These are phyloP conservation scores for Caerostris extrusa DNA, from an alignment of 1,140 invertebrate genomes.

Conservation along the genomic window DNA sequence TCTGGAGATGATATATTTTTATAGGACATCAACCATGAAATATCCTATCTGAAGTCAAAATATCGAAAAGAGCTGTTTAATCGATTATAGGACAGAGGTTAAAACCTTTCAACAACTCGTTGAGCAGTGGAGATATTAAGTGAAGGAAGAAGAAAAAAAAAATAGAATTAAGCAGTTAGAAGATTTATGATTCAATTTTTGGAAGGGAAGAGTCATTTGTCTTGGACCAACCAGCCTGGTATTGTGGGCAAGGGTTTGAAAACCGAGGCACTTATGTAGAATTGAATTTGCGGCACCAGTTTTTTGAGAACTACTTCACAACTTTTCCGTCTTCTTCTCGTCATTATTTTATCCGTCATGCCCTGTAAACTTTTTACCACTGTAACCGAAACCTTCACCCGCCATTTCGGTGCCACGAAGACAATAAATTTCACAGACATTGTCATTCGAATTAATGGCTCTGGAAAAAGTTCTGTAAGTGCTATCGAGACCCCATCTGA, in stretches of 20 bases:
- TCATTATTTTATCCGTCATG: not conserved
- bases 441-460: slow-evolving; percentile 28
- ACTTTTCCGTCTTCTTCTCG: not conserved
- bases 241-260: slow-evolving; percentile 1
- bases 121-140: not conserved
- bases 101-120: slow-evolving; percentile 42
- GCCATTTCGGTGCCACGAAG: not conserved
- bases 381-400: not conserved
- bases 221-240: not conserved
- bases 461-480: not conserved
- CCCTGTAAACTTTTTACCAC: not conserved
- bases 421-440: not conserved
- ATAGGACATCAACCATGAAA: too few relatives aligned
- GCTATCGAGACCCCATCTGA: not conserved
- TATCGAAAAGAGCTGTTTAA: not conserved
- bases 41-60: too few relatives aligned
- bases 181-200: slow-evolving; percentile 63
- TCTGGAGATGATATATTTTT: too few relatives aligned
- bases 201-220: slow-evolving; percentile 51
- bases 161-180: slow-evolving; percentile 62
- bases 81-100: slow-evolving; percentile 40
- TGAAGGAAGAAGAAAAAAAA: not conserved
- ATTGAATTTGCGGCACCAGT: not conserved
- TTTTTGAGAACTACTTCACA: not conserved
- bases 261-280: not conserved